A percentile compares a stretch with the other conserved stretches of the same genome.
Evolutionary conservation across 2,113 vertebrate species (phyloP).

Genomic region (Sitta europaea): DNA sequence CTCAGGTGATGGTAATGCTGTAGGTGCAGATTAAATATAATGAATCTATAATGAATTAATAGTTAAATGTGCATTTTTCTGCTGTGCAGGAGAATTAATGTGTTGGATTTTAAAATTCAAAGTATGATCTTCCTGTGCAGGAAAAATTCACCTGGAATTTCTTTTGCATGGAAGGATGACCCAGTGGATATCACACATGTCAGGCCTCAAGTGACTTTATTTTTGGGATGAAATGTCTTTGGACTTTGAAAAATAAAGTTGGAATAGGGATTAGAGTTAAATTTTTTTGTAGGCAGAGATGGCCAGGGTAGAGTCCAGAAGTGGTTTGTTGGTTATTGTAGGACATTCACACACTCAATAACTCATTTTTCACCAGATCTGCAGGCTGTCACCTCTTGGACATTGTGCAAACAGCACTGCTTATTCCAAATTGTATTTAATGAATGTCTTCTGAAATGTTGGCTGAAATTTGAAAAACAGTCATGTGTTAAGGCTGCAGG

Average conservation of each 20-base stretch:
- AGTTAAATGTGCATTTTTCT: neutral
- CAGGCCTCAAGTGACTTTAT: neutral
- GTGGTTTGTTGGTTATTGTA: neutral
- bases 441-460: neutral
- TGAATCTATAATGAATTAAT: neutral
- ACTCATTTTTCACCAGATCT: neutral
- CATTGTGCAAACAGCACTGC: neutral
- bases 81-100: neutral
- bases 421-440: neutral
- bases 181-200: accelerated
- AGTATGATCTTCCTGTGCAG: neutral
- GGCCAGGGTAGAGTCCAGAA: neutral
- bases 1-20: neutral
- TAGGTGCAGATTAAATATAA: neutral
- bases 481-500: neutral
- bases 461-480: neutral
- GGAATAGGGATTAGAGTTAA: neutral
- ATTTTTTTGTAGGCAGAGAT: neutral
- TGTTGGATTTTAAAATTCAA: neutral
- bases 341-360: neutral
- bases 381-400: neutral
- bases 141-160: neutral
- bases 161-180: neutral
- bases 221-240: neutral
- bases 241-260: neutral